These are phyloP conservation scores for Malacoctenus gilli DNA, from an alignment of 2,797 vertebrate genomes.

Conservation along the genomic window DNA sequence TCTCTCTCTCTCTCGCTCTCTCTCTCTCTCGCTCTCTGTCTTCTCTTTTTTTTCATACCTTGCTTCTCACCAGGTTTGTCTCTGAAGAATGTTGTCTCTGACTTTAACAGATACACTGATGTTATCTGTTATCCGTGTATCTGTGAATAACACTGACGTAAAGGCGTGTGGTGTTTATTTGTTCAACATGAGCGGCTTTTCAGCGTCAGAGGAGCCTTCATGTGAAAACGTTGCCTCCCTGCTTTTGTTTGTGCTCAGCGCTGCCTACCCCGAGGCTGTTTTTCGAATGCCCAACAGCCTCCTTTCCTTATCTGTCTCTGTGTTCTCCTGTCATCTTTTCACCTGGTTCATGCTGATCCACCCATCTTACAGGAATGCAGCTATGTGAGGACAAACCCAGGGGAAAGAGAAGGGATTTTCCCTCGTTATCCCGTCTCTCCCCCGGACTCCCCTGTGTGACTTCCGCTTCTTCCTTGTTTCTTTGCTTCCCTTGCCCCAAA, in stretches of 20 bases:
- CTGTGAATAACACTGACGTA: constrained; percentile 55
- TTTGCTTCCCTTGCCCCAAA: constrained; percentile 23
- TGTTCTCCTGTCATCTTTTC: constrained; percentile 37
- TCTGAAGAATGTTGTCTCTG: constrained; percentile 28
- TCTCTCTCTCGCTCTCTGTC: too few relatives aligned
- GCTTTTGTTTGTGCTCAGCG: constrained; percentile 36
- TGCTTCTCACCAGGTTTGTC: constrained; percentile 19
- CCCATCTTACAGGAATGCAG: constrained; percentile 71
- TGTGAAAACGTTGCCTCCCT: constrained; percentile 20
- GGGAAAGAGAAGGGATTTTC: constrained; percentile 82
- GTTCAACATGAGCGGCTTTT: constrained; percentile 23
- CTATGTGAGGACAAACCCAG: constrained; percentile 57
- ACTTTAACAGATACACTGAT: constrained; percentile 44
- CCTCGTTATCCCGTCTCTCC: constrained; percentile 77
- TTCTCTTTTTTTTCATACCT: constrained; percentile 30
- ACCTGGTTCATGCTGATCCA: constrained; percentile 44
- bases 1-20: constrained; percentile 26
- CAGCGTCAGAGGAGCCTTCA: constrained; percentile 17
- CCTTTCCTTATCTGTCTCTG: constrained; percentile 2
- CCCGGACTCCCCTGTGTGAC: constrained; percentile 55
- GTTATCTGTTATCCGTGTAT: constrained; percentile 47
- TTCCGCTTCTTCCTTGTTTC: constrained; percentile 66
- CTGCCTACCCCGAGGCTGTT: constrained; percentile 37
- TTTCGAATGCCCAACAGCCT: constrained; percentile 38
- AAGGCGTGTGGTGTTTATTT: constrained; percentile 32